Evolutionary conservation across 2,797 vertebrate species (phyloP), one percentile per base, ranked within the genome.

Genomic region (Sus cebifrons): DNA sequence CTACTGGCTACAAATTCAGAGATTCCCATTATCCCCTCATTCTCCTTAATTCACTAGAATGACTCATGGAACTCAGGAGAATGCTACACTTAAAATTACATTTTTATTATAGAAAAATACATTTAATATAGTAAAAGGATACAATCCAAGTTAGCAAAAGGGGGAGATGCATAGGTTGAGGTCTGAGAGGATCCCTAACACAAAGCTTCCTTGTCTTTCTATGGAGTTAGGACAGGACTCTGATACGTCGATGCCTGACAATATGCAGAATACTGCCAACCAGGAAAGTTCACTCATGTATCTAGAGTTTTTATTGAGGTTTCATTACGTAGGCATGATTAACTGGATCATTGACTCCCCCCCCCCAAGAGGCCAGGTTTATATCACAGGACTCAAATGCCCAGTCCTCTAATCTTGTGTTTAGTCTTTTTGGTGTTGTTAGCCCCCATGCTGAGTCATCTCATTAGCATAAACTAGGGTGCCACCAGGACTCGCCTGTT

Each of bases 241-340:
- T 67, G 71, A 75, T 64, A 65, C 5, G 3, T 73, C 23, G 29
- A 15, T 29, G 13, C 74, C 54, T 95, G 73, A 79, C 52, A 79
- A 52, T 60, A 54, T 23, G 58, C 17, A 92, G 85, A 79, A 36
- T 88, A 79, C 78, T 96, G 52, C 65, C 88, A 67, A 56, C 52
- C 25, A 62, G 67, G n/a, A 60, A 81, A 79, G 36, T 21, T 87
- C 40, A 86, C 40, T 17, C 18, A 44, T 36, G 40, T 85, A 25
- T 68, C 27, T 62, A 54, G 27, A 93, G 78, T 71, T 74, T 94
- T 89, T 89, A 67, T 40, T 92, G 52, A 40, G 5, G 58, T 74
- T 89, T 89, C 78, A 85, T 85, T 94, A 62, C 60, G 20, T 92
- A 89, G 29, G 65, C 40, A 52, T 74, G 79, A 71, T 73, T 88